Evolutionary conservation across 2,113 vertebrate genomes (phyloP), one percentile per base, ranked within the genome.

Genomic region (Actenoides lindsayi): DNA sequence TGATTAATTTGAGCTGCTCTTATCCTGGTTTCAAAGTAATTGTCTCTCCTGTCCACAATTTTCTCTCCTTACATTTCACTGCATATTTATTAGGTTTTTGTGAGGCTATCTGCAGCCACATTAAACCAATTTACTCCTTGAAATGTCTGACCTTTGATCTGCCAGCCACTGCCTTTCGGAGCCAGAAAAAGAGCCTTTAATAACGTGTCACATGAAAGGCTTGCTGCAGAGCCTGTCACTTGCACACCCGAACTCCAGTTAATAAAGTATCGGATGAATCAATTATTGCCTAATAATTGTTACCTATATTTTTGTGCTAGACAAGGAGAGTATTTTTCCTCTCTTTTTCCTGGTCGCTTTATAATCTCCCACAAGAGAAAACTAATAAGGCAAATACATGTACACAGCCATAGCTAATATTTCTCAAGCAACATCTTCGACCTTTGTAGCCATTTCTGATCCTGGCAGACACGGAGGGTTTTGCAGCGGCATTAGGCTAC

Each of bases 51-150:
- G 96, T 97, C 96, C 94, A 97, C 95, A 94, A 97, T 96, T 97
- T 97, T 96, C 89, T 88, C 95, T 95, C 92, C 97, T 97, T 96
- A 94, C 96, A 95, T 96, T 97, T 97, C 78, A 14, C 96, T 97
- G 97, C 97, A 97, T 97, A 97, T 97, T 97, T 97, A 97, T 97
- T 97, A 97, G 96, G 93, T 90, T 96, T 96, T 96, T 90, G 91
- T 80, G 87, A 96, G 96, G 92, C 96, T 94, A 95, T 97, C 97
- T 92, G 94, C 93, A 95, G 96, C 96, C 95, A 95, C 96, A 97
- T 97, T 97, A 97, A 97, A 97, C 96, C 95, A 97, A 97, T 97
- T 97, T 97, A 97, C 94, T 97, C 94, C 97, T 97, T 96, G 96
- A 97, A 97, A 97, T 89, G 94, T 92, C 97, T 97, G 97, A 97